A percentile compares a stretch with the other conserved stretches of the same genome.
phyloP scores from a whole-genome alignment of 2,113 vertebrate species.

The Trichomycterus rosablanca region DNA sequence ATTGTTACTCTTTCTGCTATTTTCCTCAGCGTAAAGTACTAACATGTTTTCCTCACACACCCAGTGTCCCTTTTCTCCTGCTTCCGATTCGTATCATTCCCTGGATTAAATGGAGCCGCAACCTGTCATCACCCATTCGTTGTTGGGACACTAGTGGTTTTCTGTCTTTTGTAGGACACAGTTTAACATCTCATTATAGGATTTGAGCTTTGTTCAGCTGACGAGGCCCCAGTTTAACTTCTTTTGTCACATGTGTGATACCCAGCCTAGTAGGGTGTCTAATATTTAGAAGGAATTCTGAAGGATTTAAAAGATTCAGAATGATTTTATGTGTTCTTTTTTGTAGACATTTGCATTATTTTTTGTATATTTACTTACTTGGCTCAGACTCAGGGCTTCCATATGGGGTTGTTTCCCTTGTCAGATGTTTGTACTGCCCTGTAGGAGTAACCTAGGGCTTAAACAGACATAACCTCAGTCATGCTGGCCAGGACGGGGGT shows the following conservation, averaged over 20 bases:
- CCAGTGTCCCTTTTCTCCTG: background rate
- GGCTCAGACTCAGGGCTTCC: background rate
- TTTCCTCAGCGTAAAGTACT: background rate
- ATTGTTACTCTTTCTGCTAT: background rate
- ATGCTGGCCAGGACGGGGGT: conserved; percentile 16
- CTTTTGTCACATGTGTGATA: conserved; percentile 12
- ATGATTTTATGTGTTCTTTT: no score
- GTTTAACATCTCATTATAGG: background rate
- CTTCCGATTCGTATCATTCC: conserved; percentile 5
- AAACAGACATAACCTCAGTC: conserved; percentile 26
- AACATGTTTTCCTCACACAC: conserved; percentile 10
- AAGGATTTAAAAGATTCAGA: no score
- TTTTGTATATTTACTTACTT: background rate
- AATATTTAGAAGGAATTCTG: background rate
- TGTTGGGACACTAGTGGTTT: background rate
- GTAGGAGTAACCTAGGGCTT: background rate
- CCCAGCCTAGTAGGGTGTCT: background rate
- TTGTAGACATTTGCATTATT: background rate
- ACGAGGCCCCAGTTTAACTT: conserved; percentile 1
- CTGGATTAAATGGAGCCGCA: conserved; percentile 21
- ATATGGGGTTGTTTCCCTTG: background rate
- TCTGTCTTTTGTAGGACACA: conserved; percentile 2
- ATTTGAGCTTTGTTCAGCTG: conserved; percentile 1
- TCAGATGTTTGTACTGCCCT: conserved; percentile 14
- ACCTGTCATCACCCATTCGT: conserved; percentile 15